Evolutionary conservation across 2,797 vertebrate species (phyloP), one percentile per base, ranked within the genome.

Genomic region (Neopelma chrysocephalum): DNA sequence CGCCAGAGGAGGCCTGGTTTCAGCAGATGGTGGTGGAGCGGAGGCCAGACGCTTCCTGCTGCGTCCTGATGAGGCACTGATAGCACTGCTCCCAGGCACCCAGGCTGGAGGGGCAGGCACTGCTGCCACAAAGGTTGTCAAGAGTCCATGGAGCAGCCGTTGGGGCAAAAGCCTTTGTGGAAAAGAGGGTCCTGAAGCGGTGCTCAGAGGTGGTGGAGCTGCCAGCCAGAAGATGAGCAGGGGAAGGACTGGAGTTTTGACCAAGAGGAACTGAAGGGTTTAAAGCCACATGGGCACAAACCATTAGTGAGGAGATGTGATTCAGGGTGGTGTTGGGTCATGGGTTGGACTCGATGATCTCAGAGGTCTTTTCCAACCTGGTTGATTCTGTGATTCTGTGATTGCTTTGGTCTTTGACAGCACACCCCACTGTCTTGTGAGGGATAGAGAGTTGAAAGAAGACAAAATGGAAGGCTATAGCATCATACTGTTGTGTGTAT

Each of bases 1-100:
- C 0, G 94, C 94, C 93, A 96, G 81, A 65, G 86, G 53, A 93
- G 90, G 94, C 93, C 91, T 94, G 90, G 81, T 94, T 96, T 80
- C 11, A 97, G 94, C 96, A 96, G 94, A 96, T 94, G 96, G 95
- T 89, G 5, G 3, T 0, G 13, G 91, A 95, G 93, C 5, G 7
- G 78, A 92, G 93, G 94, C 94, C 96, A 94, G 93, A 94, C 95
- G 2, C 82, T 96, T 91, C 95, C 95, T 94, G 91, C 94, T 92
- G 94, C 31, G 43, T 93, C 83, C 93, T 69, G 91, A 87, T 23
- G 12, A 94, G 93, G 89, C 91, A 78, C 69, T 1, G 54, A 91
- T 53, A 96, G 92, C 72, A 60, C 17, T 0, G 4, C 87, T 96
- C 90, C 72, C 68, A 40, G 78, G 75, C 72, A 23, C 66, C 1